Evolutionary conservation across 2,797 vertebrate genomes (phyloP).

Genomic region (Danio kyathit): DNA sequence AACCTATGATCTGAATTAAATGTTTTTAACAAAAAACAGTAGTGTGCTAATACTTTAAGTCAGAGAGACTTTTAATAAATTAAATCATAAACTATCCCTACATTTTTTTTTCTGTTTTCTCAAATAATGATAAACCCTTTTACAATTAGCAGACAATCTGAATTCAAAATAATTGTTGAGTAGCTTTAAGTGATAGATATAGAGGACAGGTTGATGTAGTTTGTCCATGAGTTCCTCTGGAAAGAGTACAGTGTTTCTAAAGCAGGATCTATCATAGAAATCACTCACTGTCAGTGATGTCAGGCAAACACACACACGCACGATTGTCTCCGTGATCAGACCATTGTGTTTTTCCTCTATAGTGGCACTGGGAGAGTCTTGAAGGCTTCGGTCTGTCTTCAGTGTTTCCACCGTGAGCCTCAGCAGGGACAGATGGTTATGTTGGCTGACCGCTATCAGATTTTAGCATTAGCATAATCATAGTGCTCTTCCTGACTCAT

Average conservation of each 20-base stretch:
- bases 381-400: not conserved
- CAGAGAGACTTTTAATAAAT: not conserved
- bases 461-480: conserved; percentile 62
- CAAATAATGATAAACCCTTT: not conserved
- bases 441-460: conserved; percentile 51
- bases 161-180: not conserved
- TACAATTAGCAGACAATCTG: not conserved
- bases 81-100: not conserved
- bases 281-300: conserved; percentile 30
- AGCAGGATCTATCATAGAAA: conserved; percentile 27
- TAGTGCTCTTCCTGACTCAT: conserved; percentile 27
- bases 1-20: conserved; percentile 23
- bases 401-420: not conserved
- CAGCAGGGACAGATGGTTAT: conserved; percentile 51
- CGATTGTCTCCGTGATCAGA: conserved; percentile 32
- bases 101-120: not conserved
- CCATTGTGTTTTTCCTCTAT: conserved; percentile 24
- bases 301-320: conserved; percentile 7
- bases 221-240: not conserved
- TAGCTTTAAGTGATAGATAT: not conserved
- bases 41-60: conserved; percentile 15
- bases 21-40: conserved; percentile 22
- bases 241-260: conserved; percentile 25
- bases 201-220: not conserved
- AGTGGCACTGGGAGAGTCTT: conserved; percentile 6